Evolutionary conservation across 2,113 vertebrate genomes (phyloP).

Genomic region (Calyptomena viridis): DNA sequence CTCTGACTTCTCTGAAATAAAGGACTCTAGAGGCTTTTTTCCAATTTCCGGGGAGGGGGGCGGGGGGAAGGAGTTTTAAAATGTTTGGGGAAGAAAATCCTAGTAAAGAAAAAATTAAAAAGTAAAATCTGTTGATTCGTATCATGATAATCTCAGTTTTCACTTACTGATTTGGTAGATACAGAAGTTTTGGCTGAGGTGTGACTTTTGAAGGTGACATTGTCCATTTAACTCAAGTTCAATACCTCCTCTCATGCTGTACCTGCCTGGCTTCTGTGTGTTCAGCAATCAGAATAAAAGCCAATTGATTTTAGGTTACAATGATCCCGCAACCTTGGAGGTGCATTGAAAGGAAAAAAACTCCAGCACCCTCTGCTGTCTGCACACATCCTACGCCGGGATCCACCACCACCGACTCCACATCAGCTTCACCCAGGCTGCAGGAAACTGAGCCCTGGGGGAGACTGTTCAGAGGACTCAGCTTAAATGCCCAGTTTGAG

Average conservation of each 20-base stretch:
- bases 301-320: conserved; percentile 9
- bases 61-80: too few relatives aligned
- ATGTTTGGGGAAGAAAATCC: not conserved
- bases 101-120: not conserved
- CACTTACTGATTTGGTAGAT: not conserved
- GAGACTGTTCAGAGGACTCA: not conserved
- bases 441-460: not conserved
- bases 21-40: not conserved
- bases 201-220: conserved; percentile 13
- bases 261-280: conserved; percentile 17
- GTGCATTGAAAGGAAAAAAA: conserved; percentile 52
- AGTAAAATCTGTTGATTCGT: not conserved
- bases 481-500: not conserved
- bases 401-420: not conserved
- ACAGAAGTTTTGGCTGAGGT: not conserved
- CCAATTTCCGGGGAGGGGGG: not conserved
- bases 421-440: not conserved
- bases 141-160: not conserved
- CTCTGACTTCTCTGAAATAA: not conserved
- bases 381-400: conserved; percentile 26
- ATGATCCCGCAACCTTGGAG: conserved; percentile 22
- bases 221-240: not conserved
- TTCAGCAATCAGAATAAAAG: conserved; percentile 48
- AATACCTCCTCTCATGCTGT: not conserved
- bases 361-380: conserved; percentile 67